These are phyloP conservation scores for Noctua janthe DNA, from an alignment of 2,888 invertebrate species.

Conservation along the genomic window DNA sequence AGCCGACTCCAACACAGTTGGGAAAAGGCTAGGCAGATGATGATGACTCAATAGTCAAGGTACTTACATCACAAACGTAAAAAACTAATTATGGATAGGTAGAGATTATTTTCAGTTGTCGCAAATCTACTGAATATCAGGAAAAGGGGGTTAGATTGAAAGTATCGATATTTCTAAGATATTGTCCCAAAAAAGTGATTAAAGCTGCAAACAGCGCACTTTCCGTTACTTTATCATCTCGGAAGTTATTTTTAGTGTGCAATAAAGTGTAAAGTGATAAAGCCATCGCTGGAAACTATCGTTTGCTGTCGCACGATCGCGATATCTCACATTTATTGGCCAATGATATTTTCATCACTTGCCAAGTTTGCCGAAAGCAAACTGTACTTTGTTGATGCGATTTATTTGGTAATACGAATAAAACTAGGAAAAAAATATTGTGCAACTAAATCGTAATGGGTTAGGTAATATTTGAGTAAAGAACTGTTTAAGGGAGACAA, in stretches of 20 bases:
- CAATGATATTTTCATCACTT: slow-evolving; percentile 59
- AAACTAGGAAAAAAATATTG: not conserved
- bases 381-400: slow-evolving; percentile 25
- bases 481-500: too few species aligned
- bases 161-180: not conserved
- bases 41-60: too few species aligned
- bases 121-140: not conserved
- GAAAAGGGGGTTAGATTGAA: not conserved
- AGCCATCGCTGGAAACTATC: slow-evolving; percentile 65
- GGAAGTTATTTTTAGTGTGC: slow-evolving; percentile 63
- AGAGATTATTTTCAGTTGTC: not conserved
- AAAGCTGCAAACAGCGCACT: not conserved
- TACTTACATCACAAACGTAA: not conserved
- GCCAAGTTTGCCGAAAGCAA: slow-evolving; percentile 47
- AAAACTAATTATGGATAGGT: not conserved
- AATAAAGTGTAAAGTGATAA: slow-evolving; percentile 71
- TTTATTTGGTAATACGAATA: slow-evolving; percentile 23
- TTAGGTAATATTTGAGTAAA: not conserved
- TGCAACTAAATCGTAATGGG: not conserved
- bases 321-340: slow-evolving; percentile 68
- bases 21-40: too few species aligned
- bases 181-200: slow-evolving; percentile 8
- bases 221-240: slow-evolving; percentile 21
- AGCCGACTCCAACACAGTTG: too few species aligned
- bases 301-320: slow-evolving; percentile 44